A percentile compares a stretch with the other conserved stretches of the same genome.
Conservation (phyloP, 1,140 invertebrate species). For the Phocides pigmalion region DNA sequence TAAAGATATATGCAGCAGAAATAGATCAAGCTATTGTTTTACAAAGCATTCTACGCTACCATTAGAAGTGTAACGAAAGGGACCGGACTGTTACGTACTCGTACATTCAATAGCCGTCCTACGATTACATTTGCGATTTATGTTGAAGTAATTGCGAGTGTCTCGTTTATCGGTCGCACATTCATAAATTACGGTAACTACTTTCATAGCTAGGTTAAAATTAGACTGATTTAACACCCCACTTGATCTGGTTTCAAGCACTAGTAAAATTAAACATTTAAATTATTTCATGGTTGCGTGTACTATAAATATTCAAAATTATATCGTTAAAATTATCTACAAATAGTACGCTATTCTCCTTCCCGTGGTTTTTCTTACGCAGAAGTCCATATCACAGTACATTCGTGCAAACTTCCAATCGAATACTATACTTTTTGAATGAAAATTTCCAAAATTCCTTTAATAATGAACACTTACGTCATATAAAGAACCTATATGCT, state of each 20-base stretch:
- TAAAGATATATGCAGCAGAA: neutral
- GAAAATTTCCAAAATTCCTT: too few species aligned
- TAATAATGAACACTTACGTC: too few species aligned
- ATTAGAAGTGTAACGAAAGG: slow-evolving; percentile 12
- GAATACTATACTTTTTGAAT: too few species aligned
- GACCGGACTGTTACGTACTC: slow-evolving; percentile 24
- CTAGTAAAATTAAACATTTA: neutral
- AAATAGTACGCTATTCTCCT: too few species aligned
- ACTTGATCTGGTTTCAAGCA: neutral
- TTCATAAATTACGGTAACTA: slow-evolving; percentile 17
- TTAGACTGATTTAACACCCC: slow-evolving; percentile 22
- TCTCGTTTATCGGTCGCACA: slow-evolving; percentile 21
- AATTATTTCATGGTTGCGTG: too few species aligned
- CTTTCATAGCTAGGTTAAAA: slow-evolving; percentile 16
- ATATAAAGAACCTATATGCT: too few species aligned
- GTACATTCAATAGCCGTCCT: slow-evolving; percentile 26
- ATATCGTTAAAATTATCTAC: too few species aligned
- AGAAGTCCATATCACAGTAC: too few species aligned
- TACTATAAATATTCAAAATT: too few species aligned
- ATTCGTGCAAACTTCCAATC: too few species aligned
- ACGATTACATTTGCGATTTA: slow-evolving; percentile 30
- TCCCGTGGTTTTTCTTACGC: too few species aligned
- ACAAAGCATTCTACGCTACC: neutral
- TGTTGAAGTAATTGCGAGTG: slow-evolving; percentile 25
- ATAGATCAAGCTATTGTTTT: slow-evolving; percentile 1